Evolutionary conservation across 2,113 vertebrate species (phyloP), one percentile per base, ranked within the genome.

Genomic region (Conger conger): DNA sequence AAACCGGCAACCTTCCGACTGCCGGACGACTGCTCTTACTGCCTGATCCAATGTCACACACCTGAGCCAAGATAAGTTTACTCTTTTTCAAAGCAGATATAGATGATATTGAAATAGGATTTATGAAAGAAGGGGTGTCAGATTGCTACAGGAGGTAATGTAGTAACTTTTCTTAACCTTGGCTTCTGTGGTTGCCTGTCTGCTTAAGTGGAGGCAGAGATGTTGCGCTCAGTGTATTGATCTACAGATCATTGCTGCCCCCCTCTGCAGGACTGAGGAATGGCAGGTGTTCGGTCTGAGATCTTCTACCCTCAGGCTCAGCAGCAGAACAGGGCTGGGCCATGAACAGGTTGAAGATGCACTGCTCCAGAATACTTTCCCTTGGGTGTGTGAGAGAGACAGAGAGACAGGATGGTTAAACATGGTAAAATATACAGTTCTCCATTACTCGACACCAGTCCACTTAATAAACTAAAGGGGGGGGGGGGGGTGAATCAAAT

Each of bases 241-340:
- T 76, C 78, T 78, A 35, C n/a, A 90, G 92, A 93, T 91, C 88
- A 91, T 90, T 94, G 92, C 92, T 95, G 94, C 94, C 94, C 92
- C 93, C 93, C 94, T 84, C 90, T 92, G 94, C 68, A 73, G 11
- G n/a, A n/a, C 6, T 15, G 11, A 33, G n/a, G 20, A n/a, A 73
- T 11, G 68, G 20, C 23, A 23, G n/a, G 9, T 6, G 20, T 30
- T 68, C 20, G 7, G 27, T 68, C 23, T 68, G 57, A 60, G 11
- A 60, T 23, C 4, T 3, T 23, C 20, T 20, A 16, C 60, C 5
- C 20, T 68, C 23, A 4, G n/a, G 20, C 20, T 27, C 6, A 30
- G 60, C 27, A 68, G 60, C 54, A 7, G 6, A 57, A 15, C 54
- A 7, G 2, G 18, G 54, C 54, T 20, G 54, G 8, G 54, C 8